These are phyloP conservation scores for Andricus quercusramuli DNA, from an alignment of 2,888 invertebrate species.

Conservation along the genomic window DNA sequence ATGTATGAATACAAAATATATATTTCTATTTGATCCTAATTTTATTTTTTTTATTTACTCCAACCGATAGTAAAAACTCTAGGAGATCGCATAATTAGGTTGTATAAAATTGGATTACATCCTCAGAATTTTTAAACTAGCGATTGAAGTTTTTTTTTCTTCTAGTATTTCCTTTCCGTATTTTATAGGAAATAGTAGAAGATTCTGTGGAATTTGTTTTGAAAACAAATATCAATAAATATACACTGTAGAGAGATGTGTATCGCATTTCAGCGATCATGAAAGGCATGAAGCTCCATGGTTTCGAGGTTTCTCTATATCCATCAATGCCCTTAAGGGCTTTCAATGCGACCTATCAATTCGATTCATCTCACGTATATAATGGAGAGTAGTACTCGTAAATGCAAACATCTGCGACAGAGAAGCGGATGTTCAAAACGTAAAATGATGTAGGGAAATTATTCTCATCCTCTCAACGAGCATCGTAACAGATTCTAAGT, in stretches of 20 bases:
- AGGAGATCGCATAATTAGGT: too few relatives aligned
- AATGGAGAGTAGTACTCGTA: neutral
- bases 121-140: too few relatives aligned
- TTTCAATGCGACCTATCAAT: conserved; percentile 20
- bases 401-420: neutral
- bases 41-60: too few relatives aligned
- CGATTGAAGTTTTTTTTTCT: too few relatives aligned
- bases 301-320: conserved; percentile 13
- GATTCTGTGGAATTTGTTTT: neutral
- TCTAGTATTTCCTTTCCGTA: neutral
- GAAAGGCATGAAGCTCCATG: neutral
- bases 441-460: neutral
- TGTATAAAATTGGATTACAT: too few relatives aligned
- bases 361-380: conserved; percentile 14
- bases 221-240: conserved; percentile 14
- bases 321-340: conserved; percentile 3
- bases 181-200: neutral
- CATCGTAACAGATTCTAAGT: neutral
- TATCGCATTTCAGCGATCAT: conserved; percentile 15
- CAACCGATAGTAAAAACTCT: too few relatives aligned
- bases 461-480: neutral
- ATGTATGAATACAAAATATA: too few relatives aligned
- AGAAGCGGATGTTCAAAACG: neutral
- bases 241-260: neutral
- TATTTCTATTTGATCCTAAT: too few relatives aligned